Conservation (phyloP, 2,797 vertebrate species). For the Macrochelys suwanniensis region DNA sequence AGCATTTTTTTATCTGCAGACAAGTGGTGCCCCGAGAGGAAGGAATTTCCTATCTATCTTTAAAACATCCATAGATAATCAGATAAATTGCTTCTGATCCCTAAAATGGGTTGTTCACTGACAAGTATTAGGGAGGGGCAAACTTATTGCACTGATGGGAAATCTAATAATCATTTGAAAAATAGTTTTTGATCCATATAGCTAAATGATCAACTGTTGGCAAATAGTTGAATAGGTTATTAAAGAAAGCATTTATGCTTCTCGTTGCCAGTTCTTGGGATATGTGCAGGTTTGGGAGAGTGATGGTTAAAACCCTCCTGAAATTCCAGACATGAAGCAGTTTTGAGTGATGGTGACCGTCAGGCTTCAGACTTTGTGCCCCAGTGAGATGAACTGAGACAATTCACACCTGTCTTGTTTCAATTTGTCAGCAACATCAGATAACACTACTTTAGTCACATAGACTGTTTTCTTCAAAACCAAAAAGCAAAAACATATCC, state of each 20-base stretch:
- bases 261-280: neutral
- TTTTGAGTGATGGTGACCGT: neutral
- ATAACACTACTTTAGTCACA: neutral
- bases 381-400: neutral
- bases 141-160: conserved; percentile 4
- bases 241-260: fast-evolving
- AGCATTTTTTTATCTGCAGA: conserved; percentile 13
- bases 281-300: neutral
- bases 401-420: neutral
- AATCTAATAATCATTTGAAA: neutral
- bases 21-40: neutral
- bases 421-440: neutral
- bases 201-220: neutral
- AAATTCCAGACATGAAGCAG: neutral
- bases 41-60: neutral
- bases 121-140: neutral
- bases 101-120: neutral
- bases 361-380: neutral
- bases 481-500: neutral
- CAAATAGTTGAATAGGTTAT: neutral
- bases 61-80: conserved; percentile 1
- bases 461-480: neutral
- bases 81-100: conserved; percentile 19
- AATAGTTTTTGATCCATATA: neutral
- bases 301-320: neutral